Percentiles rank a stretch among this genome's conserved stretches.
These are phyloP conservation scores for Cataglyphis livida DNA, from an alignment of 2,888 invertebrate species.

Conservation along the genomic window DNA sequence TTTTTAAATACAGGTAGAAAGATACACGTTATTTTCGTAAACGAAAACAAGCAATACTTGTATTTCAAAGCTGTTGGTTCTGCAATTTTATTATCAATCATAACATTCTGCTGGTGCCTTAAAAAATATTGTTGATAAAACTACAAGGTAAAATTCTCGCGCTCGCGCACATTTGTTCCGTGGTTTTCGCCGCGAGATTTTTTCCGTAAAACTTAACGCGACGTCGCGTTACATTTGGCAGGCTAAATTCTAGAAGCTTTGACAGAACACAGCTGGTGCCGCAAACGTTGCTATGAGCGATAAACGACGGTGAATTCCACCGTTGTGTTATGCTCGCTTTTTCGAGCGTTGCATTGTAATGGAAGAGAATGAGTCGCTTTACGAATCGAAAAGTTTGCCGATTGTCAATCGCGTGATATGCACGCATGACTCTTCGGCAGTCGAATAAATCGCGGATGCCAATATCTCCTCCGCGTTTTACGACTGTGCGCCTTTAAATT, in stretches of 20 bases:
- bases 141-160: conserved; percentile 11
- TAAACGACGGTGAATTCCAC: conserved; percentile 31
- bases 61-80: conserved; percentile 33
- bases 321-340: conserved; percentile 16
- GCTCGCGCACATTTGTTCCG: not conserved
- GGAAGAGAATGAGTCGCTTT: conserved; percentile 4
- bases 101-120: conserved; percentile 29
- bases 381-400: conserved; percentile 15
- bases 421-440: conserved; percentile 16
- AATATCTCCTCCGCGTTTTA: conserved; percentile 10
- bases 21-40: not conserved
- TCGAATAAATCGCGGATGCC: conserved; percentile 7
- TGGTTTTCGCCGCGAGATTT: conserved; percentile 22
- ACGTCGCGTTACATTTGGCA: not conserved
- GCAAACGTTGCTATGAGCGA: not conserved
- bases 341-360: conserved; percentile 3
- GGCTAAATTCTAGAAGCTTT: conserved; percentile 13
- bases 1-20: not conserved
- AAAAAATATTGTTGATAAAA: conserved; percentile 41
- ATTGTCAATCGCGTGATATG: conserved; percentile 40
- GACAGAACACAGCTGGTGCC: conserved; percentile 5
- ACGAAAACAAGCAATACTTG: conserved; percentile 10
- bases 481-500: conserved; percentile 20
- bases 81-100: conserved; percentile 33
- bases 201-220: conserved; percentile 12